phyloP scores from a whole-genome alignment of 2,113 vertebrate genomes.

The Dendrocopos noguchii region DNA sequence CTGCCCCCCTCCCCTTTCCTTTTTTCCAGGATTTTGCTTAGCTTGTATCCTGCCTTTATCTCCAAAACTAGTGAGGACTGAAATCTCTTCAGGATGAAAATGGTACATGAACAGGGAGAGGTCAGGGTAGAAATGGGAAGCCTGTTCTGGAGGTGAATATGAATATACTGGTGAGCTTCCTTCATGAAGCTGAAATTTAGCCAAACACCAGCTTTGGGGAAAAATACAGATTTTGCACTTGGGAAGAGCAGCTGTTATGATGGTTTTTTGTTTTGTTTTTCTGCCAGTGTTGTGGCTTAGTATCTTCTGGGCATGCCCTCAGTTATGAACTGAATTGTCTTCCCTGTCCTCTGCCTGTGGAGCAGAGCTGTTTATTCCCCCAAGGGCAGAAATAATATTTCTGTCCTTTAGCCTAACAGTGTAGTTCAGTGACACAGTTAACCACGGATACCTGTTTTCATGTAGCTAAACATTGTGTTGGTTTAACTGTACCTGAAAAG shows the following conservation, averaged over 20 bases:
- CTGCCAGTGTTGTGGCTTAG: not conserved
- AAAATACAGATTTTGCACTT: not conserved
- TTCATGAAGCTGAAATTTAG: not conserved
- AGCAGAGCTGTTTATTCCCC: constrained; percentile 25
- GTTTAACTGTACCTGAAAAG: constrained; percentile 39
- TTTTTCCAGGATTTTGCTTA: constrained; percentile 1
- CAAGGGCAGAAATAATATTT: constrained; percentile 24
- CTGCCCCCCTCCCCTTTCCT: not conserved
- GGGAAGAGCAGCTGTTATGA: not conserved
- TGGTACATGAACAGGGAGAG: not conserved
- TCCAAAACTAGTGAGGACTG: not conserved
- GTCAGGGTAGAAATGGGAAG: not conserved
- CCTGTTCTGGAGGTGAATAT: not conserved
- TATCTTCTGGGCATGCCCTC: not conserved
- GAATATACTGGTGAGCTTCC: not conserved
- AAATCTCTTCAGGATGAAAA: not conserved
- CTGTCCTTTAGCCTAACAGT: constrained; percentile 27
- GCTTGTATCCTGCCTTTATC: not conserved
- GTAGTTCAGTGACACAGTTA: constrained; percentile 8
- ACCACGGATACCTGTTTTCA: not conserved
- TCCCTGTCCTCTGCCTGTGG: not conserved
- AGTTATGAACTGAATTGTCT: constrained; percentile 1
- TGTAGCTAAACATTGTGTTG: not conserved
- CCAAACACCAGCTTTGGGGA: not conserved
- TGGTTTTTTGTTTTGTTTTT: not conserved